Evolutionary conservation across 2,113 vertebrate genomes (phyloP).

Genomic region (Phyllostomus hastatus): DNA sequence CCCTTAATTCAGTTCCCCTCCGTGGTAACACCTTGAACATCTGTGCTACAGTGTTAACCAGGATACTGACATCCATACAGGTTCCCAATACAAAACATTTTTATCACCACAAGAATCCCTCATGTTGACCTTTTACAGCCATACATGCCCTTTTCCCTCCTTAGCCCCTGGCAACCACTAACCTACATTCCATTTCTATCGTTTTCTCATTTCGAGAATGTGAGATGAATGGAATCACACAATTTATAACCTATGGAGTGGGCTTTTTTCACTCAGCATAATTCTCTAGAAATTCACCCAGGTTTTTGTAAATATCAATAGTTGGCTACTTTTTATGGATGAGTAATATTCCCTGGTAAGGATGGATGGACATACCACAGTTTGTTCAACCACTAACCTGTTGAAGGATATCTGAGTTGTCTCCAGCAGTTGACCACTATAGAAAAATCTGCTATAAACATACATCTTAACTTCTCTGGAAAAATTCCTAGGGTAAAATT

Average conservation of each 20-base stretch:
- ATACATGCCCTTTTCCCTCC: background rate
- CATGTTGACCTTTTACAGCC: background rate
- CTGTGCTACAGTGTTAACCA: background rate
- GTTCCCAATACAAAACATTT: background rate
- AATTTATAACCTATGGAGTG: background rate
- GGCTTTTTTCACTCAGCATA: background rate
- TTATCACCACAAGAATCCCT: background rate
- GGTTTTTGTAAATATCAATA: background rate
- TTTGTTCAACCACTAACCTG: background rate
- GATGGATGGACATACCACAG: background rate
- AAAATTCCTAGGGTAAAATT: background rate
- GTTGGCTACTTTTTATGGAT: background rate
- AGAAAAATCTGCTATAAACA: background rate
- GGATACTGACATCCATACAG: background rate
- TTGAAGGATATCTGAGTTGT: background rate
- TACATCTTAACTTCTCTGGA: background rate
- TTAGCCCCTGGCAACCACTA: background rate
- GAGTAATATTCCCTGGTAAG: background rate
- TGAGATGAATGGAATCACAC: background rate
- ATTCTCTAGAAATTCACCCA: background rate
- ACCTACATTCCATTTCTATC: background rate
- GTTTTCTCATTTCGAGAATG: background rate
- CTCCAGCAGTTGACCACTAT: background rate
- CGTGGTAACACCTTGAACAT: background rate
- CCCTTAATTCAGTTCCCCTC: background rate